Percentiles rank a stretch among this genome's conserved stretches.
phyloP scores from a whole-genome alignment of 2,797 vertebrate genomes.

The Phylloscopus collybita region DNA sequence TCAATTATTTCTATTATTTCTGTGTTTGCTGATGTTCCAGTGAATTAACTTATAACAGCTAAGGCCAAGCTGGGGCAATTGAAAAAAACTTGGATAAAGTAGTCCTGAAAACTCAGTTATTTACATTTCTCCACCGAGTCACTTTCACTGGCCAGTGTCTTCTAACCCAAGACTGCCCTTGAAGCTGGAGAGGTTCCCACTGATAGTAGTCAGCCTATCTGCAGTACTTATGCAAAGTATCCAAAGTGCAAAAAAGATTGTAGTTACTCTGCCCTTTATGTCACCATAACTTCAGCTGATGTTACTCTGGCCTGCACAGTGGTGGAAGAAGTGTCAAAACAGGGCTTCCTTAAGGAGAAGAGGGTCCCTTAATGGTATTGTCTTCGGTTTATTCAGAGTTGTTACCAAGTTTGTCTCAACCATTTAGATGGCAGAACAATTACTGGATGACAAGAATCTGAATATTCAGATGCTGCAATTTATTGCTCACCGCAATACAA shows the following conservation, averaged over 20 bases:
- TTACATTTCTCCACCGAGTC: background rate
- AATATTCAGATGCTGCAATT: background rate
- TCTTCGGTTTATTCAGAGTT: background rate
- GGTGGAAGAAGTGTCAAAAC: background rate
- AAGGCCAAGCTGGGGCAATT: background rate
- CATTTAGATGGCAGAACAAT: background rate
- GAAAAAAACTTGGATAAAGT: background rate
- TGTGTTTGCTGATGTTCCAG: background rate
- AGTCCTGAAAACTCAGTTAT: background rate
- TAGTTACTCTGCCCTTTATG: background rate
- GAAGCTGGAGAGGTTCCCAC: background rate
- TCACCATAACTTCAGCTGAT: background rate
- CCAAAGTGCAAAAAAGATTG: background rate
- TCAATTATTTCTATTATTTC: background rate
- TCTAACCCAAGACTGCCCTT: background rate
- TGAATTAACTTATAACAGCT: background rate
- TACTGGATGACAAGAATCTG: background rate
- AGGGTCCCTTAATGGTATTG: background rate
- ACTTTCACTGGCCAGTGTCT: background rate
- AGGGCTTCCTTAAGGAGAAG: background rate
- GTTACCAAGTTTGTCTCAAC: background rate
- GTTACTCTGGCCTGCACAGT: fast-evolving
- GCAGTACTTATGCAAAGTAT: background rate
- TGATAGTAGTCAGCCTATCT: background rate
- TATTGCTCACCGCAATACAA: background rate